phyloP scores from a whole-genome alignment of 2,888 invertebrate species.

The Brachycybe producta region DNA sequence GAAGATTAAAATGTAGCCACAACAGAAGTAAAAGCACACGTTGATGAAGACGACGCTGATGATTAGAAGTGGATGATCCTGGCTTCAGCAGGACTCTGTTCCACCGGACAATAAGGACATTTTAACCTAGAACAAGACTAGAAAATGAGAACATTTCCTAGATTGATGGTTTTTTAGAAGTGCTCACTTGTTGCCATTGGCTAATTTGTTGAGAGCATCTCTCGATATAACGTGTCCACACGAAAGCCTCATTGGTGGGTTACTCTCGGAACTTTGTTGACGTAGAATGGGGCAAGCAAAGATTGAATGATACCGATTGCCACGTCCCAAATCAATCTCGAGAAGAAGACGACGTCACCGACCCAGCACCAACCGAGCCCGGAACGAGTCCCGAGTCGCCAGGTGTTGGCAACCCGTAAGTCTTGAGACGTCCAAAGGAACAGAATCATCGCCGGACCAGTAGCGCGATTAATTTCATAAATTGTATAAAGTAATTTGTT shows the following conservation, averaged over 20 bases:
- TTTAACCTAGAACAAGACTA: slow-evolving; percentile 59
- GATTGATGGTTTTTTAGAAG: background rate
- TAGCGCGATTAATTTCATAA: too few species aligned
- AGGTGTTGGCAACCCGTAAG: too few species aligned
- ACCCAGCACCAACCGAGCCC: too few species aligned
- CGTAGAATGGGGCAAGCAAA: slow-evolving; percentile 97
- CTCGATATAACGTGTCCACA: slow-evolving; percentile 97
- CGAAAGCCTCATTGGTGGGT: slow-evolving; percentile 92
- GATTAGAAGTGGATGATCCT: slow-evolving; percentile 84
- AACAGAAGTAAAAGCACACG: too few species aligned
- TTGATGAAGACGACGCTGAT: too few species aligned
- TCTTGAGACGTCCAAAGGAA: too few species aligned
- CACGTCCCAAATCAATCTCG: slow-evolving; percentile 82
- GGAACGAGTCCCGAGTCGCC: too few species aligned
- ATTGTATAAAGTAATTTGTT: too few species aligned
- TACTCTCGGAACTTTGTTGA: slow-evolving; percentile 86
- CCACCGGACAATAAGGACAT: slow-evolving; percentile 97
- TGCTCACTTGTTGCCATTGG: slow-evolving; percentile 75
- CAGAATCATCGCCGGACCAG: too few species aligned
- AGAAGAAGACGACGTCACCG: too few species aligned
- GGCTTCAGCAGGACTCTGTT: slow-evolving; percentile 85
- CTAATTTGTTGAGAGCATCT: slow-evolving; percentile 90
- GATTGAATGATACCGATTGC: slow-evolving; percentile 89
- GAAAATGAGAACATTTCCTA: background rate
- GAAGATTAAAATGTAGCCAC: too few species aligned